Base-by-base conservation (phyloP, 2,888 invertebrate species). In the Agrilus cyanescens region DNA sequence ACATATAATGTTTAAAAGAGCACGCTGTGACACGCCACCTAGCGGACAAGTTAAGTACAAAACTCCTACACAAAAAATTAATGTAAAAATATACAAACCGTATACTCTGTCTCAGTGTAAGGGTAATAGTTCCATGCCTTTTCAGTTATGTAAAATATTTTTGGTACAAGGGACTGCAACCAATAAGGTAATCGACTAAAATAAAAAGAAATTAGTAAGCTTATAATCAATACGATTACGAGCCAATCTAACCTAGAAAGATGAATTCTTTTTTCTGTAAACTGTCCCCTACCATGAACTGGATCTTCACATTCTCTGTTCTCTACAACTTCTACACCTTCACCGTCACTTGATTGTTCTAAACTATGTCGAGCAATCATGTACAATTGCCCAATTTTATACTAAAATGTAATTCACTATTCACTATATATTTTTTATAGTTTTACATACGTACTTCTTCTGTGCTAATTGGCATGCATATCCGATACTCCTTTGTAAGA, bases 91-190 rank as follows among this genome's bases (percentile, higher is more conserved):
- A 47, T 59, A 76, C 79, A 78, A 69, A 85, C 84, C 51, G 83
- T 83, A 57, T 85, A 85, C 63, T 85, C 85, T 74, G 68, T 91
- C 40, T 85, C 78, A 14, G 91, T 91, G 57, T 78, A 88, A 10
- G 93, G 93, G 69, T 89, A 94, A 67, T 85, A 93, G 66, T 94
- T 93, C 91, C 91, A 93, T 12, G 91, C 88, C 62, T 90, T 91
- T 67, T 93, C 93, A 44, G 85, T 91, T 13, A 93, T 79, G 67
- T 93, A 94, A 69, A 93, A 91, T 62, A 93, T 82, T 65, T 83
- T 82, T 50, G 93, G 93, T 58, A 87, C 80, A 54, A 93, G 67
- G 4, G 87, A 80, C 66, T 89, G 87, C 41, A 91, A 72, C 90
- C 90, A 94, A 61, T 83, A 83, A 4, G 93, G 93, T 47, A 93